Base-by-base conservation (phyloP, 2,888 invertebrate genomes). In the Crematogaster levior region DNA sequence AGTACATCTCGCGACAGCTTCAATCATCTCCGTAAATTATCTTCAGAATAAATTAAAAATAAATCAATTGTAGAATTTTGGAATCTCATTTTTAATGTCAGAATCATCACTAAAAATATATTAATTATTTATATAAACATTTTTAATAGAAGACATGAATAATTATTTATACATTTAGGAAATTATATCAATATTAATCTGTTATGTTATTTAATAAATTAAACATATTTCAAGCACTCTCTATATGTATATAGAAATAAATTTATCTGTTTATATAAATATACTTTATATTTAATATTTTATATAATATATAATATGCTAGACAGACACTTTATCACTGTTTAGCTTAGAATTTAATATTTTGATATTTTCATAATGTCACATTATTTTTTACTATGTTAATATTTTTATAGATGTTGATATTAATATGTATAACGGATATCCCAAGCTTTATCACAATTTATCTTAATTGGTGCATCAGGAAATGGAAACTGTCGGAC, bases 401-500 rank as follows among this genome's bases (percentile, higher is more conserved):
- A 34, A n/a, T 24, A 51, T 51, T 12, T 4, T 30, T n/a, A n/a
- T n/a, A 10, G 5, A n/a, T 27, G 3, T 53, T 27, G 9, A 3
- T 80, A 85, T 83, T 81, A 68, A 83, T 46, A 70, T 53, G 15
- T 51, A 56, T 88, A n/a, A 68, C 91, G 91, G 90, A 91, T 85
- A 88, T 91, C 88, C 91, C 85, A 84, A 60, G 68, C 61, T 74
- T 81, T 89, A 88, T 88, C 88, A 40, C 56, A 21, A 72, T 37
- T 90, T 91, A 91, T 91, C 89, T 86, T 88, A 90, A 91, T 90
- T 88, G 85, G 84, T 82, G 66, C 85, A 87, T 75, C 40, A 80
- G 85, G 85, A 90, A 89, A 82, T 72, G 21, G 37, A 65, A 60
- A 12, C 43, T 79, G 10, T 18, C n/a, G 24, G 24, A 58, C n/a